Evolutionary conservation across 2,797 vertebrate genomes (phyloP).

Genomic region (Sphenodon punctatus): DNA sequence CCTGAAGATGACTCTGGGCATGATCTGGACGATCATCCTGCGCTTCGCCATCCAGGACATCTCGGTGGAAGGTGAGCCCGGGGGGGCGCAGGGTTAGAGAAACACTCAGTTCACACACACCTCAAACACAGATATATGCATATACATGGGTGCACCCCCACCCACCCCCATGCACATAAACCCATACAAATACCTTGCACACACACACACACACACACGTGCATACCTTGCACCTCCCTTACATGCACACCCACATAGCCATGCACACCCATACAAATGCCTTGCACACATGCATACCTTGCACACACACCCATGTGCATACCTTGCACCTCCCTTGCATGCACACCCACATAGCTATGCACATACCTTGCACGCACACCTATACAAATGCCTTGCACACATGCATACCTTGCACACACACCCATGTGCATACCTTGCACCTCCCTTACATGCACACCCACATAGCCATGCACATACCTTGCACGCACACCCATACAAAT

Average conservation of each 20-base stretch:
- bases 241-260: background rate
- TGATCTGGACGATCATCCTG: conserved; percentile 96
- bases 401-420: no score
- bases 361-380: no score
- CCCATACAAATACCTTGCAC: no score
- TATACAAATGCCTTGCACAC: background rate
- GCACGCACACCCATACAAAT: background rate
- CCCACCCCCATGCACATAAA: no score
- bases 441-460: background rate
- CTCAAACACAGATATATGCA: background rate
- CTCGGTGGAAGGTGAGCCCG: conserved; percentile 87
- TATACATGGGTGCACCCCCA: background rate
- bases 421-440: background rate
- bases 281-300: no score
- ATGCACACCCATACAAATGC: no score
- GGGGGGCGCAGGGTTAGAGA: no score
- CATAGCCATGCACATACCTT: background rate
- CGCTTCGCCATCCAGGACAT: conserved; percentile 95
- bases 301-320: background rate
- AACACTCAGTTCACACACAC: background rate
- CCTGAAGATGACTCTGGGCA: conserved; percentile 91
- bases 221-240: no score
- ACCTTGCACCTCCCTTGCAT: no score
- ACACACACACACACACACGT: no score
- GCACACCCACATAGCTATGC: background rate